Conservation (phyloP, 2,888 invertebrate species). For the Drosophila flavopinicola region DNA sequence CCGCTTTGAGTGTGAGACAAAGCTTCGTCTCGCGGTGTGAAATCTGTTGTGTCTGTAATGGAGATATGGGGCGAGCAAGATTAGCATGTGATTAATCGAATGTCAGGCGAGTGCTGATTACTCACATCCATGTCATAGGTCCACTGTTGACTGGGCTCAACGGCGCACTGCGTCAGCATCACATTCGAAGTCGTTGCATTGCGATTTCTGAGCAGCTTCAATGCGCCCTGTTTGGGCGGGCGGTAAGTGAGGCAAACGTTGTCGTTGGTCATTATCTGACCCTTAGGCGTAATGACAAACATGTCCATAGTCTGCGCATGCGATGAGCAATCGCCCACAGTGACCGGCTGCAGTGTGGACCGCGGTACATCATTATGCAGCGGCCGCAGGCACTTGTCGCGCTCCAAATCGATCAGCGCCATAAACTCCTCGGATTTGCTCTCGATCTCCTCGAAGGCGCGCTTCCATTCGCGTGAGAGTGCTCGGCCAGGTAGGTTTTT, state of each 20-base stretch:
- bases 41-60: conserved; percentile 81
- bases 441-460: conserved; percentile 76
- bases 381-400: conserved; percentile 81
- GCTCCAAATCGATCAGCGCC: conserved; percentile 74
- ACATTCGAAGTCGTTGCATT: conserved; percentile 79
- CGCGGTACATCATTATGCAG: conserved; percentile 68
- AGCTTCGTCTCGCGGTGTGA: conserved; percentile 77
- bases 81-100: conserved; percentile 2
- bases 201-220: conserved; percentile 73
- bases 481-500: conserved; percentile 76
- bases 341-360: conserved; percentile 69
- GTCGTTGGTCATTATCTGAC: conserved; percentile 93
- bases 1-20: conserved; percentile 80
- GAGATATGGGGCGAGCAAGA: neutral
- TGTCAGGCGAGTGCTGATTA: conserved; percentile 13
- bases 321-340: conserved; percentile 80
- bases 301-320: conserved; percentile 86
- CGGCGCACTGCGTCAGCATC: conserved; percentile 79
- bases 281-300: conserved; percentile 88
- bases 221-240: conserved; percentile 63
- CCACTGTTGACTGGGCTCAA: conserved; percentile 81
- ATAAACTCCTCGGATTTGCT: conserved; percentile 70
- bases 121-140: conserved; percentile 83
- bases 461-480: conserved; percentile 76
- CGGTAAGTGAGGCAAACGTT: conserved; percentile 93